Percentiles rank a stretch among this genome's conserved stretches.
Conservation (phyloP, 2,113 vertebrate genomes). For the Geococcyx californianus region DNA sequence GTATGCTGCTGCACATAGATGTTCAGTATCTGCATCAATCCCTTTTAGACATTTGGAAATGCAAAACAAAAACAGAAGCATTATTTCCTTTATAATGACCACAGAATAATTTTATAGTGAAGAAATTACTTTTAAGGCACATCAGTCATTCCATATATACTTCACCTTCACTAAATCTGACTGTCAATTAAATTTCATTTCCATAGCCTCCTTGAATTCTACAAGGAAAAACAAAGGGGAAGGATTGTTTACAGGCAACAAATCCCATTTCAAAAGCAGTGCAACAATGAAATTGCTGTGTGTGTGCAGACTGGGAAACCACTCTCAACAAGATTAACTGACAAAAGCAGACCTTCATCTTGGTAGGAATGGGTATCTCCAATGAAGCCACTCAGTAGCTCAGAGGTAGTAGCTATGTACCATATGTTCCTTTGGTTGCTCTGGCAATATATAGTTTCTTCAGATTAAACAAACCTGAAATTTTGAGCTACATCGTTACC, state of each 20-base stretch:
- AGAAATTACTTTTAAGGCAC: constrained; percentile 64
- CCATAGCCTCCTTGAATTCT: not conserved
- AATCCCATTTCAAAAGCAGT: not conserved
- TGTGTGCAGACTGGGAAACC: not conserved
- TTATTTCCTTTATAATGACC: not conserved
- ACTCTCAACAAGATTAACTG: not conserved
- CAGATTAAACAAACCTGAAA: constrained; percentile 32
- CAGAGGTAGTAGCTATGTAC: constrained; percentile 55
- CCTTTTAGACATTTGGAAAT: not conserved
- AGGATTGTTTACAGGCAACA: not conserved
- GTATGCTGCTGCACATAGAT: not conserved
- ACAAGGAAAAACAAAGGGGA: not conserved
- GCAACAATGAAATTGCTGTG: not conserved
- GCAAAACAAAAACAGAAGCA: not conserved
- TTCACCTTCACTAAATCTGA: not conserved
- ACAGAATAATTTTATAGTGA: constrained; percentile 10
- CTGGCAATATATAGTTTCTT: constrained; percentile 20
- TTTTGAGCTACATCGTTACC: constrained; percentile 17
- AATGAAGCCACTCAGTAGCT: not conserved
- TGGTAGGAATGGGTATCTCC: not conserved
- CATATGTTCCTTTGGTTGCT: constrained; percentile 51
- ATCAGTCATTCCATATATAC: constrained; percentile 30
- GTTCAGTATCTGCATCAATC: not conserved
- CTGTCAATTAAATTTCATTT: not conserved
- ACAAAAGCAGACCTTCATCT: not conserved